Evolutionary conservation across 2,797 vertebrate species (phyloP).

Genomic region (Poeciliopsis turneri): DNA sequence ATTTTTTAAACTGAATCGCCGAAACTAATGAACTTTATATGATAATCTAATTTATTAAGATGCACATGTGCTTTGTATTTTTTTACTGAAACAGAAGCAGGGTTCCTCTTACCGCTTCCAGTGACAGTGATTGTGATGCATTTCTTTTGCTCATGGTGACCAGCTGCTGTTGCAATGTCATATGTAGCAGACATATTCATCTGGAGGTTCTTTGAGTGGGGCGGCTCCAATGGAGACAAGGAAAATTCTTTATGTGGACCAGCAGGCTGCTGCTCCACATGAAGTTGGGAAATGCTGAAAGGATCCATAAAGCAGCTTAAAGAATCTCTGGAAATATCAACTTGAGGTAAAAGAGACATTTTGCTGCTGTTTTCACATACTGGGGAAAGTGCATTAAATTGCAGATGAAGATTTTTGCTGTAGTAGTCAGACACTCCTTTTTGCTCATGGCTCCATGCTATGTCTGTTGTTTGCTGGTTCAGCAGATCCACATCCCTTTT

Average conservation of each 20-base stretch:
- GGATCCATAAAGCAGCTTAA: conserved; percentile 63
- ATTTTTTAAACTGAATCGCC: not conserved
- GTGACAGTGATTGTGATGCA: not conserved
- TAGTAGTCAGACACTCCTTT: conserved; percentile 24
- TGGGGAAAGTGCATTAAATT: conserved; percentile 74
- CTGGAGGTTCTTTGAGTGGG: conserved; percentile 10
- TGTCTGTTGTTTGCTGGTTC: conserved; percentile 13
- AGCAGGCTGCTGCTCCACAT: conserved; percentile 37
- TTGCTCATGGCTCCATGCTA: conserved; percentile 60
- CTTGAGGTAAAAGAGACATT: conserved; percentile 19
- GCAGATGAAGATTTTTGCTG: conserved; percentile 16
- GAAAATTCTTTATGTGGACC: not conserved
- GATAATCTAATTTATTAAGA: not conserved
- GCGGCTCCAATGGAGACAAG: conserved; percentile 29
- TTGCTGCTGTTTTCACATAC: conserved; percentile 28
- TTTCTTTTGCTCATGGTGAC: conserved; percentile 18
- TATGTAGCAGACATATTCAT: not conserved
- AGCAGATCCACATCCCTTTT: conserved; percentile 13
- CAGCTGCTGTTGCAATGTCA: conserved; percentile 10
- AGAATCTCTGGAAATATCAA: conserved; percentile 26
- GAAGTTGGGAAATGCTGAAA: conserved; percentile 69
- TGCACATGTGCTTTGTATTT: not conserved
- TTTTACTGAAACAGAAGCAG: not conserved
- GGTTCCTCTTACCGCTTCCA: conserved; percentile 39
- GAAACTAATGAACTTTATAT: not conserved